These are phyloP conservation scores for Erpornis zantholeuca DNA, from an alignment of 2,113 vertebrate genomes.

Conservation along the genomic window DNA sequence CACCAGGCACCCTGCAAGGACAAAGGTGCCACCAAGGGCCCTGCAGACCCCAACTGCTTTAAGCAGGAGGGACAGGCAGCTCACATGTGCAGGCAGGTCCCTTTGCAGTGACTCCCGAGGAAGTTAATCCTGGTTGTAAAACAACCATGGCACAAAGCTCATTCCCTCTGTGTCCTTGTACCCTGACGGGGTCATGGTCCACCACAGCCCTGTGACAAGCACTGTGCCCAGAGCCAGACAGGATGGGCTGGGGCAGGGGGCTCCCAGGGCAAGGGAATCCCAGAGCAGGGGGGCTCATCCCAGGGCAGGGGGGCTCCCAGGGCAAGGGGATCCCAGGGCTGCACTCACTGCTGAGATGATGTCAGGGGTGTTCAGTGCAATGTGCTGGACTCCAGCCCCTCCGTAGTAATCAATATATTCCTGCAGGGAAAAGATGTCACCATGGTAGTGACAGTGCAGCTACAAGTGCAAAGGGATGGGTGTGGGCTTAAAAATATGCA, in stretches of 20 bases:
- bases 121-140: not conserved
- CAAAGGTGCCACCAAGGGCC: not conserved
- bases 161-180: not conserved
- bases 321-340: not conserved
- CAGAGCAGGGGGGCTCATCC: not conserved
- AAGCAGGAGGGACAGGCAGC: not conserved
- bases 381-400: constrained; percentile 92
- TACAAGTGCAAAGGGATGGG: not conserved
- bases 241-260: not conserved
- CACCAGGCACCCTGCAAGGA: not conserved
- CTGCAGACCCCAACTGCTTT: not conserved
- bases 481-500: not conserved
- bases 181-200: not conserved
- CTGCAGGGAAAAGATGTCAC: constrained; percentile 47
- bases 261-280: not conserved
- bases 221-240: accelerated
- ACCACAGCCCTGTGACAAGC: accelerated
- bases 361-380: constrained; percentile 90
- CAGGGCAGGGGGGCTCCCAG: not conserved
- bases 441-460: accelerated
- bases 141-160: not conserved
- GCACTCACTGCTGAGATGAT: constrained; percentile 86
- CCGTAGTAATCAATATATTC: constrained; percentile 95
- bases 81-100: not conserved
- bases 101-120: not conserved